Base-by-base conservation (phyloP, 2,888 invertebrate species). In the Mellilla xanthometata region DNA sequence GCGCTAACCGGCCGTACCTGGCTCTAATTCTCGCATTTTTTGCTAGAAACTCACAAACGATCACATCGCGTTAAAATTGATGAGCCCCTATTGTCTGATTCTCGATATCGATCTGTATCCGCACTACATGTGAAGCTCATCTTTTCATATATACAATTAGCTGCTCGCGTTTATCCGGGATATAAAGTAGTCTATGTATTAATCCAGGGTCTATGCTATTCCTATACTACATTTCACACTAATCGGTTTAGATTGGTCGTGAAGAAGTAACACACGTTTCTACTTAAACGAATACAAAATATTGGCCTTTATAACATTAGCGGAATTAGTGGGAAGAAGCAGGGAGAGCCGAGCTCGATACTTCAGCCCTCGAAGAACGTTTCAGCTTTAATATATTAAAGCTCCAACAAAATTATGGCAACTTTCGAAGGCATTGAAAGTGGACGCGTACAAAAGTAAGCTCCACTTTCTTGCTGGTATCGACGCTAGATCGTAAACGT, bases 1-100 rank as follows among this genome's bases (percentile, higher is more conserved):
- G 76, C 81, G 80, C 75, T 80, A 74, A 75, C 66, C 63, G 66
- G 60, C 52, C 57, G 67, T 86, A 86, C 86, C 86, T 86, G 86
- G 56, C 60, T 52, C 56, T 56, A 58, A 67, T 75, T 72, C 65
- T 75, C 62, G 76, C 68, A 72, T 67, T 81, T 81, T 69, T 81
- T 80, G 71, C 60, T 59, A 52, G 39, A 47, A 51, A 29, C 52
- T 56, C 41, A 56, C 60, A 61, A 60, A 58, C 63, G 54, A 56
- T 69, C 63, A 65, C 66, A 68, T 77, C 70, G 56, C 60, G 54
- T 68, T 61, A 57, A 64, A 76, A 82, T 81, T 81, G 77, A 84
- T 81, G 76, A 73, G 59, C 58, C 62, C 57, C 69, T 63, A 79
- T 84, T 82, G 80, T 80, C 71, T 72, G 73, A 52, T 52, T 38